A percentile compares a stretch with the other conserved stretches of the same genome.
phyloP scores from a whole-genome alignment of 2,888 invertebrate species.

The Volucella zonaria region DNA sequence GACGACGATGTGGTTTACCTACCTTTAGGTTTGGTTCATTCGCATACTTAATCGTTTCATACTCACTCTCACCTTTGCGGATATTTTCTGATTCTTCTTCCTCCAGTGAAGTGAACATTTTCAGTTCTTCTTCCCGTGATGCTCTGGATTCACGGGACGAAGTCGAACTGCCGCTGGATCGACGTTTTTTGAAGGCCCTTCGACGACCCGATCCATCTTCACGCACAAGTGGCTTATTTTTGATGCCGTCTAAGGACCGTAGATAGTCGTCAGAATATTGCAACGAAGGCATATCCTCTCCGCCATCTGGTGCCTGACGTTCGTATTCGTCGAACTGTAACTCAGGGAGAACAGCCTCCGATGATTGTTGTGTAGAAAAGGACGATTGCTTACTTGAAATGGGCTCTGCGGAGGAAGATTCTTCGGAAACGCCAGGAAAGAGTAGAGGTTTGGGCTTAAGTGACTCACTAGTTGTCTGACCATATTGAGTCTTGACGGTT shows the following conservation, averaged over 20 bases:
- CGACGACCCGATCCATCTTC: conserved; percentile 86
- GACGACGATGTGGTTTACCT: conserved; percentile 78
- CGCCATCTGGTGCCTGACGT: conserved; percentile 80
- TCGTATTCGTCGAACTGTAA: conserved; percentile 85
- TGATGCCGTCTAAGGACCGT: conserved; percentile 87
- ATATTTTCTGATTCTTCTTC: conserved; percentile 84
- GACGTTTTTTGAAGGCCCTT: conserved; percentile 85
- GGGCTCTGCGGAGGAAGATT: conserved; percentile 80
- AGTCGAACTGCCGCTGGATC: conserved; percentile 84
- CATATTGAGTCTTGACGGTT: conserved; percentile 80
- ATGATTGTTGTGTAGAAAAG: conserved; percentile 79
- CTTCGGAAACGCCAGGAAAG: conserved; percentile 80
- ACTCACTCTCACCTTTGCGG: conserved; percentile 78
- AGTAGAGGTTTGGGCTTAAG: conserved; percentile 77
- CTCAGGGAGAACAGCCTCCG: conserved; percentile 81
- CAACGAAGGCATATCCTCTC: conserved; percentile 78
- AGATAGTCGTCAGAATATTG: conserved; percentile 83
- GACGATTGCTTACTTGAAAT: conserved; percentile 78
- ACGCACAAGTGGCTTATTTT: conserved; percentile 85
- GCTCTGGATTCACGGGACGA: conserved; percentile 86
- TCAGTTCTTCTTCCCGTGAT: conserved; percentile 86
- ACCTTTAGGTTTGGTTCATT: conserved; percentile 80
- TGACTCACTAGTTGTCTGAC: conserved; percentile 78
- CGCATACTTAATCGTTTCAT: conserved; percentile 80
- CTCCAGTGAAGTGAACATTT: conserved; percentile 86